These are phyloP conservation scores for Hirtodrosophila duncani DNA, from an alignment of 2,888 invertebrate genomes.

Conservation along the genomic window DNA sequence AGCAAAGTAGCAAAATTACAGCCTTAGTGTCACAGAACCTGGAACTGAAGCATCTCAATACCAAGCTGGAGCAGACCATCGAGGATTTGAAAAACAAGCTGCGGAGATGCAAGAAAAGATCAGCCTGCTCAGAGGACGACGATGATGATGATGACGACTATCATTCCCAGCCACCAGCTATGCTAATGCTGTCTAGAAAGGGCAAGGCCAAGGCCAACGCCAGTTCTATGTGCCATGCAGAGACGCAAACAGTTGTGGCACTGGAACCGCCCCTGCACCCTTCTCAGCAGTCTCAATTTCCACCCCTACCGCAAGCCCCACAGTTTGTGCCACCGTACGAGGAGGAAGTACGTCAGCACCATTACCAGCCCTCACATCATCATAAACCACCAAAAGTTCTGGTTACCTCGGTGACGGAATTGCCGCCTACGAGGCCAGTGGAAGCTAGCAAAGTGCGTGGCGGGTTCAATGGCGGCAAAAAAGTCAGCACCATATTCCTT, in stretches of 20 bases:
- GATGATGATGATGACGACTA: conserved; percentile 3
- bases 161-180: conserved; percentile 41
- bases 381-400: conserved; percentile 12
- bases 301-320: no score
- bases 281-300: no score
- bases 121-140: conserved; percentile 14
- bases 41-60: conserved; percentile 80
- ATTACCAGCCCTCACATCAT: background rate
- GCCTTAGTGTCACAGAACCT: conserved; percentile 81
- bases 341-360: background rate
- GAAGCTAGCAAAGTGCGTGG: conserved; percentile 34
- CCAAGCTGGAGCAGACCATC: conserved; percentile 56
- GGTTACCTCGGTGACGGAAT: conserved; percentile 21
- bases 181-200: no score
- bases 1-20: conserved; percentile 87
- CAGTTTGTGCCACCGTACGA: conserved; percentile 2
- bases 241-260: conserved; percentile 35
- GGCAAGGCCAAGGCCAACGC: conserved; percentile 35
- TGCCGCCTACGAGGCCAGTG: conserved; percentile 22
- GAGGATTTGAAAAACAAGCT: conserved; percentile 58
- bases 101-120: conserved; percentile 46
- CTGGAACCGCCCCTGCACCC: background rate
- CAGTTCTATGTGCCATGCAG: conserved; percentile 44
- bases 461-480: conserved; percentile 55
- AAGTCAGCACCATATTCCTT: conserved; percentile 54